phyloP scores from a whole-genome alignment of 2,797 vertebrate species.

The Sebastes minor region DNA sequence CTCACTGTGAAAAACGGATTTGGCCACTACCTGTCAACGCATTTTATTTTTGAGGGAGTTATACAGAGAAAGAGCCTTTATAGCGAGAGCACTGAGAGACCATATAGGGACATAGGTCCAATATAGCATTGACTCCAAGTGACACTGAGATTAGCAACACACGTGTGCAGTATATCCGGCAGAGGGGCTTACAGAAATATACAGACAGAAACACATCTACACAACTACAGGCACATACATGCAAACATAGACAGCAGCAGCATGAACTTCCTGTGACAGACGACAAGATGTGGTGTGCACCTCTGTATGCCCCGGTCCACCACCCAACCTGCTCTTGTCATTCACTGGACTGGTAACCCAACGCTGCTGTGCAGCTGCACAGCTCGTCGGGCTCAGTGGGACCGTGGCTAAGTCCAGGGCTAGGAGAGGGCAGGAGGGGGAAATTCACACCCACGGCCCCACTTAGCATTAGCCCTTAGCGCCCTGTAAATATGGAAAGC shows the following conservation, averaged over 20 bases:
- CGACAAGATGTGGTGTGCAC: slow-evolving; percentile 70
- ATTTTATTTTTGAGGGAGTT: slow-evolving; percentile 59
- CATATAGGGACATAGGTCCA: slow-evolving; percentile 69
- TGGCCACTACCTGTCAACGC: slow-evolving; percentile 19
- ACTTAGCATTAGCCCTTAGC: slow-evolving; percentile 54
- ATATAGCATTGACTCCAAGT: slow-evolving; percentile 66
- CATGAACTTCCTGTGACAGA: slow-evolving; percentile 45
- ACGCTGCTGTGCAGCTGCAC: slow-evolving; percentile 85
- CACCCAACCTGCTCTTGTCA: slow-evolving; percentile 88
- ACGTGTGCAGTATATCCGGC: slow-evolving; percentile 46
- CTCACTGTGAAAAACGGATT: slow-evolving; percentile 25
- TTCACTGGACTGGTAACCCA: slow-evolving; percentile 86
- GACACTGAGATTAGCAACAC: slow-evolving; percentile 69
- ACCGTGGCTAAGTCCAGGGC: slow-evolving; percentile 63
- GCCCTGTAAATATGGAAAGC: slow-evolving; percentile 38
- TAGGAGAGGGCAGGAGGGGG: slow-evolving; percentile 39
- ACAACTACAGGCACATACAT: slow-evolving; percentile 10
- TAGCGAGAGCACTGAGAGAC: slow-evolving; percentile 46
- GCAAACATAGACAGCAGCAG: slow-evolving; percentile 28
- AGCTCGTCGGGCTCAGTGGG: slow-evolving; percentile 69
- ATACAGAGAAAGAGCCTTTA: slow-evolving; percentile 60
- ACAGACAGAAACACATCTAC: slow-evolving; percentile 9
- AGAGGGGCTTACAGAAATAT: slow-evolving; percentile 53
- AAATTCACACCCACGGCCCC: slow-evolving; percentile 52
- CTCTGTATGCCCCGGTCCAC: slow-evolving; percentile 65